phyloP scores from a whole-genome alignment of 2,797 vertebrate genomes.

The Crocodylus rhombifer region DNA sequence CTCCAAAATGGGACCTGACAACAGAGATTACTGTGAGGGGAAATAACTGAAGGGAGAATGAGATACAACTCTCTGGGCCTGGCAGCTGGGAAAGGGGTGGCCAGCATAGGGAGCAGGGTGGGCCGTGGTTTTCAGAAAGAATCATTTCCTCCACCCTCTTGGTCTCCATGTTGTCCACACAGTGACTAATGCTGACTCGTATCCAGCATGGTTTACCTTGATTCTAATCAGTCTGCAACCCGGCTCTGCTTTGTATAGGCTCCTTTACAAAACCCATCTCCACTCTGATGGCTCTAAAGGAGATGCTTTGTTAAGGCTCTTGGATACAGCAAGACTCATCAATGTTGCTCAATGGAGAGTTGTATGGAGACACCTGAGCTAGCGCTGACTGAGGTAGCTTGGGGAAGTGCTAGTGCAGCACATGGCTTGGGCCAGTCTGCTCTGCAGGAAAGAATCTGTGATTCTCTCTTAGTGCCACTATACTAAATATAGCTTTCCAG shows the following conservation, averaged over 20 bases:
- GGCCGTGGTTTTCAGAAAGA: not conserved
- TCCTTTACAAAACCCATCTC: not conserved
- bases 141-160: not conserved
- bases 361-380: too few species aligned
- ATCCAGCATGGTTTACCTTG: not conserved
- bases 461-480: too few species aligned
- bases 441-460: too few species aligned
- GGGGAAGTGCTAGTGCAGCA: too few species aligned
- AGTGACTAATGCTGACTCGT: not conserved
- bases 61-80: not conserved
- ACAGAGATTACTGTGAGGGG: not conserved
- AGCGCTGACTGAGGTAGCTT: too few species aligned
- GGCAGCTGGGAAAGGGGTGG: not conserved
- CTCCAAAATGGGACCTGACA: not conserved
- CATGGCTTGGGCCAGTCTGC: too few species aligned
- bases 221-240: not conserved
- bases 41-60: not conserved
- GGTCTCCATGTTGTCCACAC: not conserved
- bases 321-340: too few species aligned
- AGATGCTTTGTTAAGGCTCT: not conserved
- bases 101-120: not conserved
- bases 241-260: not conserved
- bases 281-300: not conserved
- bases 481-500: not conserved
- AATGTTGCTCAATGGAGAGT: too few species aligned